A percentile compares a stretch with the other conserved stretches of the same genome.
These are phyloP conservation scores for Festucalex cinctus DNA, from an alignment of 2,113 vertebrate species.

Conservation along the genomic window DNA sequence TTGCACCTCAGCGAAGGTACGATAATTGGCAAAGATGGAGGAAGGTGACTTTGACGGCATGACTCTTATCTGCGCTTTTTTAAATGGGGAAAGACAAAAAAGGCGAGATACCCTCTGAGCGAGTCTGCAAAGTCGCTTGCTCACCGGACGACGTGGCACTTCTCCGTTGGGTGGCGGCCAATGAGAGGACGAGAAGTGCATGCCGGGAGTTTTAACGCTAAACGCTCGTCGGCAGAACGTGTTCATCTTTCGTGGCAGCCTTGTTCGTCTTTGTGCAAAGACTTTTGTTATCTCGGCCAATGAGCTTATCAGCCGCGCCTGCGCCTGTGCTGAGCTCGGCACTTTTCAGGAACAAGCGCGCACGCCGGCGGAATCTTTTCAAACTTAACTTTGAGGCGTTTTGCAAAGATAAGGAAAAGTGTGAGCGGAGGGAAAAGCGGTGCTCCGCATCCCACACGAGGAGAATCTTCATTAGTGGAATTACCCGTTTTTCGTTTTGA, in stretches of 20 bases:
- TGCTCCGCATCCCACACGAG: neutral
- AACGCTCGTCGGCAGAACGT: neutral
- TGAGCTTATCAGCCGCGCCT: slow-evolving; percentile 45
- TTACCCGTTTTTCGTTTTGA: neutral
- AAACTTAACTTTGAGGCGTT: slow-evolving; percentile 33
- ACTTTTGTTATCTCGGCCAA: slow-evolving; percentile 45
- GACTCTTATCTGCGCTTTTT: slow-evolving; percentile 42
- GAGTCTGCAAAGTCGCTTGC: slow-evolving; percentile 31
- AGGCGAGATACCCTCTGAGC: slow-evolving; percentile 32
- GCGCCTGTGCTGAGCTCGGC: slow-evolving; percentile 43
- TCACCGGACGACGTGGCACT: slow-evolving; percentile 8
- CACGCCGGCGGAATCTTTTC: slow-evolving; percentile 49
- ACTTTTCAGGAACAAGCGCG: slow-evolving; percentile 40
- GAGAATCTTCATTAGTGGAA: neutral
- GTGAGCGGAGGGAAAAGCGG: neutral
- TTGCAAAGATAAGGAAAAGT: slow-evolving; percentile 7
- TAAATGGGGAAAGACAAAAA: slow-evolving; percentile 4
- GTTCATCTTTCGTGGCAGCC: neutral
- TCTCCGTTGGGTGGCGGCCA: slow-evolving; percentile 11
- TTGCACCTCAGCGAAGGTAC: slow-evolving; percentile 42
- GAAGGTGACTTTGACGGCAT: slow-evolving; percentile 57
- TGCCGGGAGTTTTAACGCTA: neutral
- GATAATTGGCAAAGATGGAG: slow-evolving; percentile 47
- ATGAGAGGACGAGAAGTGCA: neutral
- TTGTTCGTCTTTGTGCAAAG: slow-evolving; percentile 36